Conservation (phyloP, 2,113 vertebrate species). For the Cranoglanis bouderius region DNA sequence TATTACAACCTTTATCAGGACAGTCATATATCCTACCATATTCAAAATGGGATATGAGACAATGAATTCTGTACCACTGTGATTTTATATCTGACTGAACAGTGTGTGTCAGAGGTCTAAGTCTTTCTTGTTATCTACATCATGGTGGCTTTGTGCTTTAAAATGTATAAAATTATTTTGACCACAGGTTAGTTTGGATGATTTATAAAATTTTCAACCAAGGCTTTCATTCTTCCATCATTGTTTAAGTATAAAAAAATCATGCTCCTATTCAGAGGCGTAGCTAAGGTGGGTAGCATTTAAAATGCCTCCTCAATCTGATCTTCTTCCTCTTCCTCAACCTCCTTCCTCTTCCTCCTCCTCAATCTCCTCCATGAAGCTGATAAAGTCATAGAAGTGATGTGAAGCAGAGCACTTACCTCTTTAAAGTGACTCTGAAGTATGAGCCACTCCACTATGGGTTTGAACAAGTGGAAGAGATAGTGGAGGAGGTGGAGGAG, state of each 20-base stretch:
- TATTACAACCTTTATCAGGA: background rate
- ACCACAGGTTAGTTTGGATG: background rate
- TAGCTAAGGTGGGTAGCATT: background rate
- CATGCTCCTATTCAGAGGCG: background rate
- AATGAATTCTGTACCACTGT: background rate
- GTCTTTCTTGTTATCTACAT: background rate
- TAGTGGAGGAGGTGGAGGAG: background rate
- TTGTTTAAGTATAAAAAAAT: background rate
- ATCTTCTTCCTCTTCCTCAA: background rate
- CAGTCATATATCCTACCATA: background rate
- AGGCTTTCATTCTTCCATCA: background rate
- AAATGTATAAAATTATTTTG: background rate
- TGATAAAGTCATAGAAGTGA: background rate
- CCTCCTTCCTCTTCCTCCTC: background rate
- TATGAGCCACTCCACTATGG: background rate
- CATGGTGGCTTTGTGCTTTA: background rate
- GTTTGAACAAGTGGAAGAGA: background rate
- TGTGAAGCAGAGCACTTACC: background rate
- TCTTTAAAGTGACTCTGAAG: background rate
- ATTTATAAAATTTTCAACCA: background rate
- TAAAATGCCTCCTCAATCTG: background rate
- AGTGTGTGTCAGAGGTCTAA: background rate
- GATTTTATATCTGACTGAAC: background rate
- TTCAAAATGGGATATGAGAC: background rate
- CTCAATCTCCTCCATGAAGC: background rate